A percentile compares a stretch with the other conserved stretches of the same genome.
Conservation (phyloP, 2,113 vertebrate species). For the Podarcis cretensis region DNA sequence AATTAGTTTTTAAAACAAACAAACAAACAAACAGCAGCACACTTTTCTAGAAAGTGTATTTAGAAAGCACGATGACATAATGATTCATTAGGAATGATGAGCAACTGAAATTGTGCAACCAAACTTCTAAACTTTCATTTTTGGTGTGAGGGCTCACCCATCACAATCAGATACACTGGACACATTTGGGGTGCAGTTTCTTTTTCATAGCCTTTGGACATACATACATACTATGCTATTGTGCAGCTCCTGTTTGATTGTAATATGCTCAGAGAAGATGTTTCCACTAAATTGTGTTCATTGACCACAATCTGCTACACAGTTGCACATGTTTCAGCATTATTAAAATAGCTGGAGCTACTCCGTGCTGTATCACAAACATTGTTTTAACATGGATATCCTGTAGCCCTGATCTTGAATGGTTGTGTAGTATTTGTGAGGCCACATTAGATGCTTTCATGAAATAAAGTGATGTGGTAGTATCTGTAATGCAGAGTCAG, state of each 20-base stretch:
- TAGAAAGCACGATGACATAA: neutral
- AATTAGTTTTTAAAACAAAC: neutral
- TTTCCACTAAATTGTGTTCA: neutral
- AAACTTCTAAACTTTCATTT: neutral
- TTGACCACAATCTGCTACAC: neutral
- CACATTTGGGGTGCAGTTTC: neutral
- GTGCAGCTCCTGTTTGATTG: neutral
- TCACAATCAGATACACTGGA: neutral
- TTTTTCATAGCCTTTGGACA: neutral
- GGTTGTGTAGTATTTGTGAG: neutral
- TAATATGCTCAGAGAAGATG: too few species aligned
- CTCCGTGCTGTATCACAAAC: neutral
- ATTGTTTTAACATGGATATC: neutral
- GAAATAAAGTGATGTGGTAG: neutral
- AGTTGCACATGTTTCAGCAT: neutral
- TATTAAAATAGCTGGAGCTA: neutral
- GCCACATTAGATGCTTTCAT: neutral
- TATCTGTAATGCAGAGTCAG: neutral
- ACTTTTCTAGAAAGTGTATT: neutral
- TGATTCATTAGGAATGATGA: neutral
- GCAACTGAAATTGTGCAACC: neutral
- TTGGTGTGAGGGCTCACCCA: neutral
- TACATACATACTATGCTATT: neutral
- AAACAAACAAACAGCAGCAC: too few species aligned
- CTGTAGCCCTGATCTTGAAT: neutral